Evolutionary conservation across 2,888 invertebrate species (phyloP).

Genomic region (Bruchidius siliquastri): DNA sequence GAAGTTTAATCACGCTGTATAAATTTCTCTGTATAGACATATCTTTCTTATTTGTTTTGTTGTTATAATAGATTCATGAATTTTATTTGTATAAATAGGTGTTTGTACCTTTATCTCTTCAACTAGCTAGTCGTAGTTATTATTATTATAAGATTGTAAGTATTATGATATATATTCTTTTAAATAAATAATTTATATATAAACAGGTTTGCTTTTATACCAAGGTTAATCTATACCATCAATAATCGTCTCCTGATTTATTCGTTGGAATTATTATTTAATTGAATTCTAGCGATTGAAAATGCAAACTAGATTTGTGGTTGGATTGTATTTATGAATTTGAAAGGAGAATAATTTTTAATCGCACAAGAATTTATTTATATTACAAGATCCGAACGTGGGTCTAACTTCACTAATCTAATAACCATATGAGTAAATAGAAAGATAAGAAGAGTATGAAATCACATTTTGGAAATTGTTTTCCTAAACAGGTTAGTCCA

Average conservation of each 20-base stretch:
- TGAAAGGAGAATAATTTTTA: neutral
- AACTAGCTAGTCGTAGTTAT: neutral
- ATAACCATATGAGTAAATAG: no score
- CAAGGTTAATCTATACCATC: no score
- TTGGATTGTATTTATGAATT: neutral
- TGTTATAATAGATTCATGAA: neutral
- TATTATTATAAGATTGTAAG: neutral
- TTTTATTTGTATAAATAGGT: neutral
- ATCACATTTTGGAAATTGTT: no score
- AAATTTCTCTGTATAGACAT: neutral
- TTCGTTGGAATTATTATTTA: neutral
- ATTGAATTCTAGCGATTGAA: neutral
- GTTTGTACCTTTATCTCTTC: neutral
- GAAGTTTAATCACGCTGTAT: neutral
- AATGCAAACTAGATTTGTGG: neutral
- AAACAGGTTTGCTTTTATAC: neutral
- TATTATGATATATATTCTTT: neutral
- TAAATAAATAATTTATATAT: neutral
- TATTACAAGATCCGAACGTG: no score
- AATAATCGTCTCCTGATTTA: neutral
- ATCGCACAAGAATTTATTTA: no score
- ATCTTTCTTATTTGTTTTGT: neutral
- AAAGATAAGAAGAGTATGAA: no score
- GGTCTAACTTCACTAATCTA: no score
- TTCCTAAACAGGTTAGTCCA: no score